Evolutionary conservation across 2,888 invertebrate species (phyloP), one percentile per base, ranked within the genome.

Genomic region (Globia sparganii): DNA sequence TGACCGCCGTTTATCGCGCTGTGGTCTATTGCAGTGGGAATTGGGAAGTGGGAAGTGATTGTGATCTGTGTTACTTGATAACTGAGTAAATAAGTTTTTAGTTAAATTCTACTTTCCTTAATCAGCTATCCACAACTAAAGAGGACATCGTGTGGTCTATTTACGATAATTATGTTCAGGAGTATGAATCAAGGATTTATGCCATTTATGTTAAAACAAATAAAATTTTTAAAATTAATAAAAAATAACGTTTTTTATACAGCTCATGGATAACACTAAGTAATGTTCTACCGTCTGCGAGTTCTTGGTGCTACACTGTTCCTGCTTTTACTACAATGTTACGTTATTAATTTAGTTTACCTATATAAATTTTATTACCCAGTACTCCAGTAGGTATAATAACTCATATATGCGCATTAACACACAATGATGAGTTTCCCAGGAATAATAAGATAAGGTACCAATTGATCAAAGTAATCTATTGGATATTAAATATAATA

Each of bases 1-100:
- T 67, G 71, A 84, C 77, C 77, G 53, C 66, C 46, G 46, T 81
- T 75, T 86, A 77, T 81, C 81, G 70, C 37, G 40, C 21, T 62
- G 59, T 67, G 66, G 66, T 71, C 58, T 62, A 62, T 53, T 65
- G 65, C 34, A 31, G 31, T 83, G 53, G 58, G 67, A 56, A 71
- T 53, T 58, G 34, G 53, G 65, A n/a, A n/a, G n/a, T n/a, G n/a
- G n/a, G 37, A 25, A 46, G 18, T 28, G 59, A 75, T 84, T 68
- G 64, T 59, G 2, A 71, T 74, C 31, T 61, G 28, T 59, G 15
- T 53, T 13, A 53, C 28, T 58, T 71, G 6, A 9, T 18, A 56
- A 64, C n/a, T 31, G n/a, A 61, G 62, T 49, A 18, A 49, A 49
- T 2, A 18, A 11, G 5, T 34, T 49, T 31, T 34, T 18, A 25